These are phyloP conservation scores for Syrphus vitripennis DNA, from an alignment of 2,888 invertebrate species.

Conservation along the genomic window DNA sequence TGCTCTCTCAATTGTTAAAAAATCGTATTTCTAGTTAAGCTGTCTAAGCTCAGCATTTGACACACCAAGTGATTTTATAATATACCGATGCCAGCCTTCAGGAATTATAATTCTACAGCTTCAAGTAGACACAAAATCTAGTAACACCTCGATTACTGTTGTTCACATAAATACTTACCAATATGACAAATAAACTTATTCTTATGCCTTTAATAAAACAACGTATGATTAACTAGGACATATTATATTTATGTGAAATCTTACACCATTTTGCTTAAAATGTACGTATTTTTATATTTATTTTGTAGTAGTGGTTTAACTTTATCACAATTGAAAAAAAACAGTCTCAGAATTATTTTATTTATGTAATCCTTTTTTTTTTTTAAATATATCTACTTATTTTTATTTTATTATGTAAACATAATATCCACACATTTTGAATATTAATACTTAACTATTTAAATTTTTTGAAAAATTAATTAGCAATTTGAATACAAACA, in stretches of 20 bases:
- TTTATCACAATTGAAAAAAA: slow-evolving; percentile 84
- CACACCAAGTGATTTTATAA: no score
- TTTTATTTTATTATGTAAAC: neutral
- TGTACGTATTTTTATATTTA: slow-evolving; percentile 28
- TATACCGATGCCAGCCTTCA: no score
- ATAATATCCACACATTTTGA: neutral
- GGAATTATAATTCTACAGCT: no score
- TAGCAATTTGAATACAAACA: neutral
- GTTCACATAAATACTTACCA: no score
- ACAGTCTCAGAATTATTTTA: slow-evolving; percentile 74
- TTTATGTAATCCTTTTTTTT: slow-evolving; percentile 18
- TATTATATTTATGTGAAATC: slow-evolving; percentile 59
- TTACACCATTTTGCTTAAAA: slow-evolving; percentile 39
- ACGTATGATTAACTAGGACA: slow-evolving; percentile 35
- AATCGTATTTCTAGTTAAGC: no score
- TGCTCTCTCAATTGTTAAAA: no score
- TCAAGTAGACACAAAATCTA: no score
- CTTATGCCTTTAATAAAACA: slow-evolving; percentile 3
- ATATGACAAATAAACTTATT: no score
- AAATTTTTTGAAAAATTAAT: neutral
- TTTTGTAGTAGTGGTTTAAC: slow-evolving; percentile 80
- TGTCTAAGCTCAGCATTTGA: no score
- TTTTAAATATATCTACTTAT: slow-evolving; percentile 10
- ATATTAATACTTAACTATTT: neutral
- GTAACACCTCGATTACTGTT: no score